phyloP scores from a whole-genome alignment of 2,888 invertebrate genomes.

The Monochamus alternatus region DNA sequence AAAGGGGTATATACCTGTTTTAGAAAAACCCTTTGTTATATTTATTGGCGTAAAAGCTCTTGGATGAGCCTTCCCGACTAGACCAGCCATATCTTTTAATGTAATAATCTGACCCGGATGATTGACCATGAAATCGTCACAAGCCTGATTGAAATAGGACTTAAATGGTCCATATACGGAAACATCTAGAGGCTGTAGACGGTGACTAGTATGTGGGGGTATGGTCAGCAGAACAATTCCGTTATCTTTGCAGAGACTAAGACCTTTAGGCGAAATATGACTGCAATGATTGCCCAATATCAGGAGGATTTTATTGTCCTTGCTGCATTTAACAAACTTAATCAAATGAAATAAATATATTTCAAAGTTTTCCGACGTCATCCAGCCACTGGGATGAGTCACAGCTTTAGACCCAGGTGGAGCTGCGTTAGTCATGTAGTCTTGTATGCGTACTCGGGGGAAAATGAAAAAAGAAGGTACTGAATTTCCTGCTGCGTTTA shows the following conservation, averaged over 20 bases:
- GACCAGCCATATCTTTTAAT: constrained; percentile 65
- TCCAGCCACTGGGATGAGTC: neutral
- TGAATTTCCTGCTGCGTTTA: neutral
- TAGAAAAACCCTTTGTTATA: constrained; percentile 48
- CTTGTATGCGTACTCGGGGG: neutral
- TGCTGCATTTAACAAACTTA: neutral
- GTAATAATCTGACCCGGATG: constrained; percentile 67
- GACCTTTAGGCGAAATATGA: neutral
- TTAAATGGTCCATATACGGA: constrained; percentile 67
- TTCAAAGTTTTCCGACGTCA: neutral
- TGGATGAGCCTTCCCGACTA: constrained; percentile 46
- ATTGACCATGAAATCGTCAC: constrained; percentile 63
- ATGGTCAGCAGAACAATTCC: constrained; percentile 42
- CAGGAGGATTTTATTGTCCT: neutral
- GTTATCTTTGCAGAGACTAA: neutral
- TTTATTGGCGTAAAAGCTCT: constrained; percentile 50
- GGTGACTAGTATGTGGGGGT: constrained; percentile 67
- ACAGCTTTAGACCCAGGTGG: neutral
- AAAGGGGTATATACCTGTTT: constrained; percentile 41
- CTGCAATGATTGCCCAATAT: constrained; percentile 10
- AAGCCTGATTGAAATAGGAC: constrained; percentile 58
- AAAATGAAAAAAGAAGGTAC: neutral
- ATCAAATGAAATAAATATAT: neutral
- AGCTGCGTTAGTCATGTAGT: neutral
- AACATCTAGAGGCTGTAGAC: constrained; percentile 68